Conservation (phyloP, 2,113 vertebrate species). For the Lepus europaeus region DNA sequence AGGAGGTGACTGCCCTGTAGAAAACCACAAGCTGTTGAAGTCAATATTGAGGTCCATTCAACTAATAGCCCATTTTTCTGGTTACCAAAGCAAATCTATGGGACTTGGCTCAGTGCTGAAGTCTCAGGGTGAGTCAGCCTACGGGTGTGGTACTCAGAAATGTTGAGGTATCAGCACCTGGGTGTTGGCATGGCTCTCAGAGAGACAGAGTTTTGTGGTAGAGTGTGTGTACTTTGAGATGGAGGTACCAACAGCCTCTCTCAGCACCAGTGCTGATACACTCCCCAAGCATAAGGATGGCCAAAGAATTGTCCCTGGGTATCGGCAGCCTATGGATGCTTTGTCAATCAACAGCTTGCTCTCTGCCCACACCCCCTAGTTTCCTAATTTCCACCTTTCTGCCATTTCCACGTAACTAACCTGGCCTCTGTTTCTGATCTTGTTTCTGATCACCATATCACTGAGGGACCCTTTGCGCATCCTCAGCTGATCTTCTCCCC, state of each 20-base stretch:
- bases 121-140: background rate
- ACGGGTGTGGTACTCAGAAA: background rate
- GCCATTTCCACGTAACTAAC: background rate
- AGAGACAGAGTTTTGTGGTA: background rate
- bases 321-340: background rate
- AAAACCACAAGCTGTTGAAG: conserved; percentile 73
- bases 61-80: background rate
- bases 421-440: background rate
- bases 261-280: background rate
- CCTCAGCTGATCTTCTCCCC: too few species aligned
- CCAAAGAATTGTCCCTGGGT: background rate
- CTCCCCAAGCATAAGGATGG: background rate
- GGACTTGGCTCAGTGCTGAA: background rate
- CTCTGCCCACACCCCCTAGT: background rate
- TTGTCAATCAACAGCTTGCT: background rate
- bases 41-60: background rate
- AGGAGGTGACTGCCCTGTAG: conserved; percentile 89
- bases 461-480: background rate
- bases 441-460: background rate
- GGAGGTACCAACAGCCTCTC: background rate
- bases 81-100: background rate
- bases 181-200: background rate
- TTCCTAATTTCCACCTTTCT: background rate
- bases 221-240: background rate
- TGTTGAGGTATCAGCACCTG: background rate